These are phyloP conservation scores for Cryptops parisi DNA, from an alignment of 2,888 invertebrate genomes.

Conservation along the genomic window DNA sequence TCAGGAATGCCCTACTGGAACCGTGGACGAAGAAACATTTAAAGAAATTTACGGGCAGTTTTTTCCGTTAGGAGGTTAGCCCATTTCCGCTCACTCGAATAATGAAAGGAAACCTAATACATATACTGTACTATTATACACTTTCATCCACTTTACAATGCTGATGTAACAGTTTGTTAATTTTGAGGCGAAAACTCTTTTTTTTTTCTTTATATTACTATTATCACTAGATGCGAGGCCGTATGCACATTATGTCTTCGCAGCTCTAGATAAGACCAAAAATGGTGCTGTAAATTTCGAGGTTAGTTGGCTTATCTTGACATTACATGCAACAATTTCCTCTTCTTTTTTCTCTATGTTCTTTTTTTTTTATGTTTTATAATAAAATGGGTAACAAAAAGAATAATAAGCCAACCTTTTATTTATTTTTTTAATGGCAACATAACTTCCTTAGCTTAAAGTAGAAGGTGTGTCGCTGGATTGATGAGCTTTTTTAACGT, in stretches of 20 bases:
- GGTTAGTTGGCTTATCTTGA: too few species aligned
- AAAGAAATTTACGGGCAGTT: conserved; percentile 78
- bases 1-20: conserved; percentile 68
- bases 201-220: too few species aligned
- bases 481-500: neutral
- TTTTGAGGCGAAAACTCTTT: too few species aligned
- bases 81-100: too few species aligned
- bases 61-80: conserved; percentile 75
- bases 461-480: neutral
- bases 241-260: conserved; percentile 36
- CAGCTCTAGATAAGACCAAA: conserved; percentile 33
- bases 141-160: too few species aligned
- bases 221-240: conserved; percentile 35
- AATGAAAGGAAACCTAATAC: too few species aligned
- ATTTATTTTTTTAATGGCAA: too few species aligned
- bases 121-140: too few species aligned
- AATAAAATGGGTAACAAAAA: too few species aligned
- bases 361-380: too few species aligned
- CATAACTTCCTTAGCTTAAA: neutral
- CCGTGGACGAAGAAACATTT: conserved; percentile 75
- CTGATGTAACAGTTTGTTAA: too few species aligned
- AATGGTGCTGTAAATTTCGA: conserved; percentile 36
- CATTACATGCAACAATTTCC: neutral
- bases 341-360: neutral
- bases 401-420: too few species aligned